A percentile compares a stretch with the other conserved stretches of the same genome.
Evolutionary conservation across 2,888 invertebrate species (phyloP).

Genomic region (Fragum sueziense): DNA sequence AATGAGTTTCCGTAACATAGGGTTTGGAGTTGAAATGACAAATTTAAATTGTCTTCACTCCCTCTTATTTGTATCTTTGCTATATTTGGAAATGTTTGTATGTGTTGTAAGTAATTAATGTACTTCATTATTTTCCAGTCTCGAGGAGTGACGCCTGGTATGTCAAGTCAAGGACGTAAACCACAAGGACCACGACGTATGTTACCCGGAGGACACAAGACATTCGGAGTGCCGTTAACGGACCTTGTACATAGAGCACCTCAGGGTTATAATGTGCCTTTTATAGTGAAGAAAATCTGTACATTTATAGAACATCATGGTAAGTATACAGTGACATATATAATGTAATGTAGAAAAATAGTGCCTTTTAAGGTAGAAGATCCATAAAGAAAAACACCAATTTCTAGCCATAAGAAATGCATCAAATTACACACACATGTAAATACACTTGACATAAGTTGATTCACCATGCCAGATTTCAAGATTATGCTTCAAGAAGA

Average conservation of each 20-base stretch:
- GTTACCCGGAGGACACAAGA: slow-evolving; percentile 60
- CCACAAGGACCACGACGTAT: slow-evolving; percentile 57
- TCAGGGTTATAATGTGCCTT: slow-evolving; percentile 67
- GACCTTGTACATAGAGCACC: slow-evolving; percentile 69
- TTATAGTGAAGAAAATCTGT: slow-evolving; percentile 72
- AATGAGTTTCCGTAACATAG: too few relatives aligned
- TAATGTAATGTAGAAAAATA: too few relatives aligned
- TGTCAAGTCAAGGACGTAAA: neutral
- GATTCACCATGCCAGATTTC: too few relatives aligned
- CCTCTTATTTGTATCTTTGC: neutral
- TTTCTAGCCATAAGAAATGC: too few relatives aligned
- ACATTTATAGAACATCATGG: slow-evolving; percentile 74
- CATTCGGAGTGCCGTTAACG: slow-evolving; percentile 74
- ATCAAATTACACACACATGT: too few relatives aligned
- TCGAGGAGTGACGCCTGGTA: slow-evolving; percentile 10
- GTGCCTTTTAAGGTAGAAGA: neutral
- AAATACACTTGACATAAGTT: too few relatives aligned
- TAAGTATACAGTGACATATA: too few relatives aligned
- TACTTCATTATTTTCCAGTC: neutral
- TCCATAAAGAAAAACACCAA: too few relatives aligned
- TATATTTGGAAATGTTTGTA: neutral
- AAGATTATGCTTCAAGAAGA: too few relatives aligned
- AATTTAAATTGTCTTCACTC: too few relatives aligned
- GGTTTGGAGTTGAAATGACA: too few relatives aligned
- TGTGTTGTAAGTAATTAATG: neutral